phyloP scores from a whole-genome alignment of 2,113 vertebrate genomes.

The Megalops atlanticus region DNA sequence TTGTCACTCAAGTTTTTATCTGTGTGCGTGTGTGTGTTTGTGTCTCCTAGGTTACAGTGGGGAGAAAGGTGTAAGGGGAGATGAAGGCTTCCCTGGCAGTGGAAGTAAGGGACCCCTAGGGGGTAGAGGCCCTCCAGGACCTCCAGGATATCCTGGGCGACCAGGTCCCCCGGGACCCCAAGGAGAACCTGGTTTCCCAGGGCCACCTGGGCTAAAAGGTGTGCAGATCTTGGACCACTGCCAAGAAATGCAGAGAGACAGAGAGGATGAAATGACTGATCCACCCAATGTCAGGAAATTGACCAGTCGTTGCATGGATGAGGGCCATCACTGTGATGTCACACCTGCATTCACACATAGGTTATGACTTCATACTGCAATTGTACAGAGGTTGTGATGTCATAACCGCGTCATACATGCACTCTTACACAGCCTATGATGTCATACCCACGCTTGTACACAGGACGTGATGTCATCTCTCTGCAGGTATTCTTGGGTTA shows the following conservation, averaged over 20 bases:
- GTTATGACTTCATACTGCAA: not conserved
- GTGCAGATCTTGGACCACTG: not conserved
- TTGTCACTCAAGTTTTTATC: no score
- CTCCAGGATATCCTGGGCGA: not conserved
- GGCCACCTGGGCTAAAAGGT: not conserved
- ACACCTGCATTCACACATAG: no score
- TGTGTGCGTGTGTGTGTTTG: constrained; percentile 8
- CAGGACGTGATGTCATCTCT: no score
- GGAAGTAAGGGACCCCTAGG: constrained; percentile 6
- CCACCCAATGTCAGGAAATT: no score
- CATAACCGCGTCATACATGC: not conserved
- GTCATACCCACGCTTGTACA: not conserved
- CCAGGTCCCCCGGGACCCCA: not conserved
- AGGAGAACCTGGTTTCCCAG: not conserved
- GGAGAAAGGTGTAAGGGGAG: not conserved
- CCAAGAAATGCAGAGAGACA: not conserved
- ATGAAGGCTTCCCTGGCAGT: not conserved
- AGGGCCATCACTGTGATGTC: not conserved
- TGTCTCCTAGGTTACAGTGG: not conserved
- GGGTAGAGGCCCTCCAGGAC: not conserved
- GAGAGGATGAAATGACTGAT: no score
- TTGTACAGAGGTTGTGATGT: not conserved
- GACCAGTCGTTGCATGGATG: no score
- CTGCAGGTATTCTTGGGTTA: not conserved
- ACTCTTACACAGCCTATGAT: not conserved